Percentiles rank a stretch among this genome's conserved stretches.
These are phyloP conservation scores for Charanyca ferruginea DNA, from an alignment of 2,888 invertebrate genomes.

Conservation along the genomic window DNA sequence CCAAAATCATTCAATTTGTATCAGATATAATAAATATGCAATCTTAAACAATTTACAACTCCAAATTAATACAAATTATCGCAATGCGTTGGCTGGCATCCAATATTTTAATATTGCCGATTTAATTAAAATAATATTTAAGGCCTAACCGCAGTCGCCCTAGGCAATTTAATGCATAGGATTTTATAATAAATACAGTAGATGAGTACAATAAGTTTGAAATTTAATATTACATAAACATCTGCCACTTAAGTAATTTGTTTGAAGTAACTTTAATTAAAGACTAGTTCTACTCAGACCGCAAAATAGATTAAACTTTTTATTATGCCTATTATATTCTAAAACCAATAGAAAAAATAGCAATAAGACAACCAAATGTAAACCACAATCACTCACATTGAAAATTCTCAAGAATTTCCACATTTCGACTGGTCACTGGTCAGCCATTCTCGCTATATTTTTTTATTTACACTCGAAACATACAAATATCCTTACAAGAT, in stretches of 20 bases:
- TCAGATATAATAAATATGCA: conserved; percentile 11
- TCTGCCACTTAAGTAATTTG: not conserved
- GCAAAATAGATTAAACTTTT: not conserved
- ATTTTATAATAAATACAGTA: conserved; percentile 24
- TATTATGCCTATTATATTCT: no score
- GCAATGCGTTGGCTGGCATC: conserved; percentile 35
- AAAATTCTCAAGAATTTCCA: no score
- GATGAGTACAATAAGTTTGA: not conserved
- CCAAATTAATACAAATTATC: conserved; percentile 46
- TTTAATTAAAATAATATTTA: conserved; percentile 46
- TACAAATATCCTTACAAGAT: no score
- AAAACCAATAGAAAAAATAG: not conserved
- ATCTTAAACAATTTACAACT: conserved; percentile 25
- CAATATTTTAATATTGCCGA: conserved; percentile 40
- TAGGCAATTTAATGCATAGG: conserved; percentile 21
- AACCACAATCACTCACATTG: no score
- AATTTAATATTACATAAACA: conserved; percentile 1
- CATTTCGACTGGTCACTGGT: no score
- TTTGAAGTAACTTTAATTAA: not conserved
- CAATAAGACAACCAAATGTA: not conserved
- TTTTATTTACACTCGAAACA: no score
- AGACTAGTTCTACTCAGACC: not conserved
- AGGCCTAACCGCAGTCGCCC: conserved; percentile 34
- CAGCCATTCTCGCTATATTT: no score
- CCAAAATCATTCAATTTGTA: conserved; percentile 22